These are phyloP conservation scores for Agriopis leucophaearia DNA, from an alignment of 2,888 invertebrate species.

Conservation along the genomic window DNA sequence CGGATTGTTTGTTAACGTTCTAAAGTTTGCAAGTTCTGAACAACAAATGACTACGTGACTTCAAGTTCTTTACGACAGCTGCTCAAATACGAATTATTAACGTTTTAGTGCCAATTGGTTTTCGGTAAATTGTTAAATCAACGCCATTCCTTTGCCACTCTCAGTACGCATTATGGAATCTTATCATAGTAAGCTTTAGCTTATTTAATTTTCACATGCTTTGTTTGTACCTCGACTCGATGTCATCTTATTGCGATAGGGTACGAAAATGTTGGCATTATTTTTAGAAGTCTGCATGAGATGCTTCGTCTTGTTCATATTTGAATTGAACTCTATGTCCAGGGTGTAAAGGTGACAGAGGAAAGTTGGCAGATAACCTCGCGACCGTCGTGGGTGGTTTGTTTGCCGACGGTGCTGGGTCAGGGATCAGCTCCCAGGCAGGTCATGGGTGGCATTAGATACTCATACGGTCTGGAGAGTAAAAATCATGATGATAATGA, in stretches of 20 bases:
- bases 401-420: constrained; percentile 39
- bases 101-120: constrained; percentile 37
- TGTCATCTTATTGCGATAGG: constrained; percentile 12
- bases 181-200: neutral
- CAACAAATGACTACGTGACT: constrained; percentile 10
- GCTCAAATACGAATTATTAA: constrained; percentile 33
- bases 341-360: neutral
- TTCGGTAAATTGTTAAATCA: constrained; percentile 31
- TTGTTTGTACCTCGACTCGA: neutral
- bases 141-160: constrained; percentile 17
- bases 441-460: constrained; percentile 25
- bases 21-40: constrained; percentile 2
- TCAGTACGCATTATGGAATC: constrained; percentile 4
- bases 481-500: too few species aligned
- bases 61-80: constrained; percentile 30
- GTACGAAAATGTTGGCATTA: constrained; percentile 6
- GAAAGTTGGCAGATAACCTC: constrained; percentile 24
- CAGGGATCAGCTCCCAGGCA: constrained; percentile 38
- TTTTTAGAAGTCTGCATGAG: constrained; percentile 3
- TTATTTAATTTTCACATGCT: neutral
- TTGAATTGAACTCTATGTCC: constrained; percentile 12
- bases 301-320: constrained; percentile 5
- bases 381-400: constrained; percentile 37
- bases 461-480: too few species aligned
- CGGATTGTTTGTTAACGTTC: neutral